phyloP scores from a whole-genome alignment of 2,113 vertebrate species.

The Lipotes vexillifer region DNA sequence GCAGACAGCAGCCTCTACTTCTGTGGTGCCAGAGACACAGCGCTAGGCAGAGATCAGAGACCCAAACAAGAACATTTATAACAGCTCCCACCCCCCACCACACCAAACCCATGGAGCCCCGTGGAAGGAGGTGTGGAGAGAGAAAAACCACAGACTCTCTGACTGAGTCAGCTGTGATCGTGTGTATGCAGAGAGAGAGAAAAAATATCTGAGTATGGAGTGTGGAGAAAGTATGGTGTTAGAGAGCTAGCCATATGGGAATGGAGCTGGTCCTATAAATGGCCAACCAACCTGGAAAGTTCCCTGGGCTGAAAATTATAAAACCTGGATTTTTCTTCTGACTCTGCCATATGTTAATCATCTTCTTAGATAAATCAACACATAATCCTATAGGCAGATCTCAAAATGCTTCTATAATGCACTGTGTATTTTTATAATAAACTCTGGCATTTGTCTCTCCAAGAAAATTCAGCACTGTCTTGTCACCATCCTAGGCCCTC shows the following conservation, averaged over 20 bases:
- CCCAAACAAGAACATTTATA: slow-evolving; percentile 13
- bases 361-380: neutral
- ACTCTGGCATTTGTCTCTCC: neutral
- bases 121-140: neutral
- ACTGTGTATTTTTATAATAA: neutral
- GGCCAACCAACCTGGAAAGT: rapidly evolving
- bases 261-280: neutral
- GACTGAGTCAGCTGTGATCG: neutral
- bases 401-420: neutral
- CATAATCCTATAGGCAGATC: neutral
- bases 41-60: neutral
- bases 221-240: neutral
- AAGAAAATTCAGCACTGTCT: neutral
- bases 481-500: neutral
- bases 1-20: slow-evolving; percentile 48
- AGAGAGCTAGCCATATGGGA: neutral
- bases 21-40: slow-evolving; percentile 44
- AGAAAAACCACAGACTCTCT: slow-evolving; percentile 4
- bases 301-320: neutral
- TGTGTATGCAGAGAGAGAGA: neutral
- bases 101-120: rapidly evolving
- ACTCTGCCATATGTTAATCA: neutral
- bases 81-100: neutral
- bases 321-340: neutral
- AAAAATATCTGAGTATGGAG: too few relatives aligned